Evolutionary conservation across 2,888 invertebrate genomes (phyloP).

Genomic region (Autographa pulchrina): DNA sequence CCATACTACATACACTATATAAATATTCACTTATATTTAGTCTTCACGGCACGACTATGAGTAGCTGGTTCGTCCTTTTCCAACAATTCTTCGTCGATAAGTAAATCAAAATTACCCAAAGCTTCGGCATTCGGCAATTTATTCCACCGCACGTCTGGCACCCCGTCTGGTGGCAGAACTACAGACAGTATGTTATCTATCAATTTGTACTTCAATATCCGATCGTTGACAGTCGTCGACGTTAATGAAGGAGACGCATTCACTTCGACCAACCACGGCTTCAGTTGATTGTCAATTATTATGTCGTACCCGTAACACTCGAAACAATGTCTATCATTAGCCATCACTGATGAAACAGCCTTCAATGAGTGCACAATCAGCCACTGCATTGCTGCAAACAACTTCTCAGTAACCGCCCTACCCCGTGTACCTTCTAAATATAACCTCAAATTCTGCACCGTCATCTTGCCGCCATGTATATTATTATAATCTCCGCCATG

Average conservation of each 20-base stretch:
- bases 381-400: slow-evolving; percentile 97
- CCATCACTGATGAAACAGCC: slow-evolving; percentile 97
- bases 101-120: slow-evolving; percentile 95
- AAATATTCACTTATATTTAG: slow-evolving; percentile 62
- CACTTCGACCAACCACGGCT: slow-evolving; percentile 98
- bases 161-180: slow-evolving; percentile 95
- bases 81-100: slow-evolving; percentile 95
- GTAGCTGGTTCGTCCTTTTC: slow-evolving; percentile 89
- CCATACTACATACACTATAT: too few species aligned
- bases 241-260: slow-evolving; percentile 98
- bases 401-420: slow-evolving; percentile 95
- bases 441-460: slow-evolving; percentile 96
- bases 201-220: slow-evolving; percentile 97
- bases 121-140: slow-evolving; percentile 93
- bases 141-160: slow-evolving; percentile 97
- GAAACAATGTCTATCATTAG: slow-evolving; percentile 97
- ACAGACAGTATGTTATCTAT: slow-evolving; percentile 97
- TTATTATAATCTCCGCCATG: slow-evolving; percentile 98
- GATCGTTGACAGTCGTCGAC: slow-evolving; percentile 97
- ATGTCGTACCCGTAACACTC: slow-evolving; percentile 99
- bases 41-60: slow-evolving; percentile 65
- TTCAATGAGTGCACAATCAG: slow-evolving; percentile 97
- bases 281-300: slow-evolving; percentile 97
- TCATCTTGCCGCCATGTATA: slow-evolving; percentile 98
- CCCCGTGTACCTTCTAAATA: slow-evolving; percentile 97